These are phyloP conservation scores for Cladopsammia gracilis DNA, from an alignment of 64 coral and sea anemone genomes.

Conservation along the genomic window DNA sequence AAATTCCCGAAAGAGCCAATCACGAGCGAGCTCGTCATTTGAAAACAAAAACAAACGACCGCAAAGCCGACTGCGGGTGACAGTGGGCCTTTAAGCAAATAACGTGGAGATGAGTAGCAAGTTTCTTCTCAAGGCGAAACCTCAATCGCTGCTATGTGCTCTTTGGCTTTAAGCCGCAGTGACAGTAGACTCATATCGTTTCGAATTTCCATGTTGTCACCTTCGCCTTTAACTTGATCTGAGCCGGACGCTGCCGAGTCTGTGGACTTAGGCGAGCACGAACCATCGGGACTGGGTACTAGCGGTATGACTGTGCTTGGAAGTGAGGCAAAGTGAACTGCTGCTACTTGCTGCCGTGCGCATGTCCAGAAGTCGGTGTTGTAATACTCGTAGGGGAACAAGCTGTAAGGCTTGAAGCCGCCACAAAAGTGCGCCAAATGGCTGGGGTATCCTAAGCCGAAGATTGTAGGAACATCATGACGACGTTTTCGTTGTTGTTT, in stretches of 20 bases:
- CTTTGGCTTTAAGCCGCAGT: conserved; percentile 58
- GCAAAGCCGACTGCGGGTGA: no score
- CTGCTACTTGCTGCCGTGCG: conserved; percentile 84
- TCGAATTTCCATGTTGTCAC: conserved; percentile 44
- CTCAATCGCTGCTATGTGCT: conserved; percentile 32
- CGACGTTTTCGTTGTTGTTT: conserved; percentile 87
- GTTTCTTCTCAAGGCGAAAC: not conserved
- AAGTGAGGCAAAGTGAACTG: conserved; percentile 69
- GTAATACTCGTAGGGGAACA: conserved; percentile 82
- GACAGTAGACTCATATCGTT: conserved; percentile 61
- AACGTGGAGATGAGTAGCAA: no score
- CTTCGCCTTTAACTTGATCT: not conserved
- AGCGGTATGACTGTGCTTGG: conserved; percentile 42
- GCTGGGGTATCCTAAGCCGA: conserved; percentile 81
- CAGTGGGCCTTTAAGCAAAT: no score
- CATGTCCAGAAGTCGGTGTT: conserved; percentile 96
- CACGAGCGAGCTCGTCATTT: no score
- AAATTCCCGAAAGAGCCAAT: no score
- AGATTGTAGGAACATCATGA: conserved; percentile 77
- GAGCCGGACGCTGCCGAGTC: conserved; percentile 25
- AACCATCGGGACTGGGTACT: conserved; percentile 22
- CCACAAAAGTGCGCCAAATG: conserved; percentile 76
- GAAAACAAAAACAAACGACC: no score
- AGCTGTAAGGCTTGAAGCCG: conserved; percentile 54
- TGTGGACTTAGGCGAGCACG: conserved; percentile 14